A percentile compares a stretch with the other conserved stretches of the same genome.
Evolutionary conservation across 2,888 invertebrate genomes (phyloP).

Genomic region (Microctonus brassicae): DNA sequence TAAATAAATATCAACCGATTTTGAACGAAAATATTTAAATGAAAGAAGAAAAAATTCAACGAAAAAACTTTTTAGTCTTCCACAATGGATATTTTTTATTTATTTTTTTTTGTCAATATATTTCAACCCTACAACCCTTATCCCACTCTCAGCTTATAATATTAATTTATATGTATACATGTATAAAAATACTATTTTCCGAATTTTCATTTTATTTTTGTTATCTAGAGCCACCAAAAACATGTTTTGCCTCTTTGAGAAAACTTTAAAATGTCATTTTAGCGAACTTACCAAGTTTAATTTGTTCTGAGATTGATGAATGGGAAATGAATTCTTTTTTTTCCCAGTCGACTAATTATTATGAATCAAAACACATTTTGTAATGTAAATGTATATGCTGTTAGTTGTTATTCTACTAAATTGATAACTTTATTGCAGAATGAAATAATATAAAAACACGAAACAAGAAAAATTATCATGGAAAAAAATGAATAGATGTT

Average conservation of each 20-base stretch:
- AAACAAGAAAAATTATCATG: no score
- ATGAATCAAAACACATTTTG: no score
- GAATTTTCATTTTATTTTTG: slow-evolving; percentile 11
- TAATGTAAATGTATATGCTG: no score
- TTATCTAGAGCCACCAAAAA: not conserved
- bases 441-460: no score
- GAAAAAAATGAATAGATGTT: no score
- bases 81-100: no score
- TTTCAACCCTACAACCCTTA: not conserved
- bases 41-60: not conserved
- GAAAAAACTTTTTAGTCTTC: slow-evolving; percentile 1
- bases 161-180: not conserved
- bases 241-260: not conserved
- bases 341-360: not conserved
- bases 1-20: not conserved
- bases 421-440: no score
- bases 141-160: not conserved
- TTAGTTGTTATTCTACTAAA: no score
- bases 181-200: not conserved
- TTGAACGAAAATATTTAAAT: not conserved
- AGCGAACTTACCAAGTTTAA: slow-evolving; percentile 1
- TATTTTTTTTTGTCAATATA: not conserved
- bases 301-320: not conserved
- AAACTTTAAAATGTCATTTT: slow-evolving; percentile 16
- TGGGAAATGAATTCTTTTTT: not conserved